phyloP scores from a whole-genome alignment of 2,113 vertebrate genomes.

The Oxyura jamaicensis region DNA sequence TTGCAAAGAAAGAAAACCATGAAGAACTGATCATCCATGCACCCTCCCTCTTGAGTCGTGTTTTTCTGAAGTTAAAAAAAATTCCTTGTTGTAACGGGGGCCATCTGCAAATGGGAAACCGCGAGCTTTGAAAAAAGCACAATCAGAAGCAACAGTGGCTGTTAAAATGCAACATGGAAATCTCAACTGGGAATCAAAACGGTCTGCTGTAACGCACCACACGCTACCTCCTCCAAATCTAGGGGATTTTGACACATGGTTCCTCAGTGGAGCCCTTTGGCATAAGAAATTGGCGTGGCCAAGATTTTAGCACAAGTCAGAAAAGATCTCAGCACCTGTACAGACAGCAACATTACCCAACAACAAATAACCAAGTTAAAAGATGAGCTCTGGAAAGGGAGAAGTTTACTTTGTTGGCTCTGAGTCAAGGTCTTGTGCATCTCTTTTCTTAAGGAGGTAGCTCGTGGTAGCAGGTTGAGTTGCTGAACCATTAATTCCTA shows the following conservation, averaged over 20 bases:
- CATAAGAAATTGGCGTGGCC: background rate
- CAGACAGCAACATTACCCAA: background rate
- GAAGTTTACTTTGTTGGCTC: background rate
- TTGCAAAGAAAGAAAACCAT: constrained; percentile 38
- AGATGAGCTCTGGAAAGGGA: background rate
- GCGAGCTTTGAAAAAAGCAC: background rate
- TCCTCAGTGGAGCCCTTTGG: background rate
- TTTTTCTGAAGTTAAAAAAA: background rate
- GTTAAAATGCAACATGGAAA: background rate
- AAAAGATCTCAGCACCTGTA: background rate
- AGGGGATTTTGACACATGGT: background rate
- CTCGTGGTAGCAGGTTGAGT: background rate
- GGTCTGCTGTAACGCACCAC: background rate
- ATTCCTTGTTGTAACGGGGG: background rate
- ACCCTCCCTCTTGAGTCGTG: background rate
- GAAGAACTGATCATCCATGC: background rate
- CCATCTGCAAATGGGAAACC: background rate
- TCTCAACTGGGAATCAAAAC: background rate
- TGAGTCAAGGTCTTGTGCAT: background rate
- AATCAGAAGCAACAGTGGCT: background rate
- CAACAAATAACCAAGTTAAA: background rate
- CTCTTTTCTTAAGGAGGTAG: background rate
- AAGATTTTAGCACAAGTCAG: background rate
- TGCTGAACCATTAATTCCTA: background rate
- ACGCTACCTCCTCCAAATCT: background rate